These are phyloP conservation scores for Drosophila murphyi DNA, from an alignment of 1,140 invertebrate genomes.

Conservation along the genomic window DNA sequence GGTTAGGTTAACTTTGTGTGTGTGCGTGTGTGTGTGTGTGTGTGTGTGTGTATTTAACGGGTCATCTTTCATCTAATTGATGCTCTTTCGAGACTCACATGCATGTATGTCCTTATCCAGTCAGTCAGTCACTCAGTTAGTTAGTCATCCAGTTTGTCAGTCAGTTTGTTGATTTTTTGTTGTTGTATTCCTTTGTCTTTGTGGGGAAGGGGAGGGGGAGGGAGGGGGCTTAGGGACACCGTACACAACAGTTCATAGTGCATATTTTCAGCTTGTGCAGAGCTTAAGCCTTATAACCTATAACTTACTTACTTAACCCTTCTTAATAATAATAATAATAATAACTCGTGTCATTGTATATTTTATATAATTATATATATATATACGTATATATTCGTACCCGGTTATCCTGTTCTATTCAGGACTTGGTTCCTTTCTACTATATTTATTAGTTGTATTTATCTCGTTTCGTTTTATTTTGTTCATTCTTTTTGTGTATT, in stretches of 20 bases:
- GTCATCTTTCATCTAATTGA: conserved; percentile 39
- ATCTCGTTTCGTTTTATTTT: conserved; percentile 16
- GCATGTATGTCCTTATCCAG: conserved; percentile 6
- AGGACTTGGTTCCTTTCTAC: conserved; percentile 40
- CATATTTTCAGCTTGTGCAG: conserved; percentile 43
- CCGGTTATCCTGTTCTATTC: conserved; percentile 48
- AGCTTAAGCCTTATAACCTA: conserved; percentile 32
- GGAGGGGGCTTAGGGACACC: not conserved
- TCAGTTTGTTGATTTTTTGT: not conserved
- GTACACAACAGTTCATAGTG: conserved; percentile 14
- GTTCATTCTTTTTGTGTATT: not conserved
- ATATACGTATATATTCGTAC: conserved; percentile 56
- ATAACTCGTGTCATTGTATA: conserved; percentile 68
- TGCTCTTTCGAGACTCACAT: conserved; percentile 15
- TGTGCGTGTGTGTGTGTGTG: conserved; percentile 17
- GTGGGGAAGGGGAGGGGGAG: not conserved
- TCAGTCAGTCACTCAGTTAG: conserved; percentile 16
- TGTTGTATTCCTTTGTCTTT: not conserved
- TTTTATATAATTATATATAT: conserved; percentile 45
- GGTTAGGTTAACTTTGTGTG: conserved; percentile 2
- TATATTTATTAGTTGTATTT: conserved; percentile 19
- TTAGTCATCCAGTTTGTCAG: not conserved
- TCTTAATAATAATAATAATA: conserved; percentile 26
- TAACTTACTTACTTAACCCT: conserved; percentile 16
- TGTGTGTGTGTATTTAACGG: conserved; percentile 19